Base-by-base conservation (phyloP, 2,888 invertebrate genomes). In the Ganaspis brasiliensis region DNA sequence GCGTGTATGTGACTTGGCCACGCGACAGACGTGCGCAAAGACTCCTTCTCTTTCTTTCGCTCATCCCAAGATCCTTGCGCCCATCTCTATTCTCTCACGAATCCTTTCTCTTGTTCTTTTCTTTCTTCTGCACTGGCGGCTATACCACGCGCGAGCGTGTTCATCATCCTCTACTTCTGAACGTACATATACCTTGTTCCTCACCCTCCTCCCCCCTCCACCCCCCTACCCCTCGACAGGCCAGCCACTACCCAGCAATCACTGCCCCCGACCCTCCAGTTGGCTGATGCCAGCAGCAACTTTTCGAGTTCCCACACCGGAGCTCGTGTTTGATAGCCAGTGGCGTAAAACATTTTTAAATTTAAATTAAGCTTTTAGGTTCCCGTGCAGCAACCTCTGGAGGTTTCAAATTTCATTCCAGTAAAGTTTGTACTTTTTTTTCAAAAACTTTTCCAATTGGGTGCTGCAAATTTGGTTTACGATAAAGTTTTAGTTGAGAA, bases 81-180 rank as follows among this genome's bases (percentile, higher is more conserved):
- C 40, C 55, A 73, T 72, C 76, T 76, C 59, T 52, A 73, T 76
- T 78, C 76, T 73, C 78, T 78, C 78, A 78, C 75, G 71, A 76
- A 40, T 56, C 73, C 73, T 40, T 80, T 74, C 71, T 78, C 59
- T 21, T 73, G 6, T 72, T 14, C 16, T 19, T 45, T 45, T 21
- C n/a, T 14, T 26, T 10, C 21, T n/a, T n/a, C 14, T 26, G 3
- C 70, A 21, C 67, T 49, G 24, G 67, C 67, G 67, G 67, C 67
- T 49, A 74, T 74, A 78, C 73, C 74, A 76, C 75, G 72, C 71
- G 76, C 72, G 61, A 76, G 78, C 77, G 77, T 77, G 78, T 80
- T 80, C 78, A 78, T 80, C 78, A 78, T 78, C 78, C 35, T 76
- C 63, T 76, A 73, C 80, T 78, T 76, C 78, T 37, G 78, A 73